phyloP scores from a whole-genome alignment of 2,113 vertebrate genomes.

The Dicentrarchus labrax region DNA sequence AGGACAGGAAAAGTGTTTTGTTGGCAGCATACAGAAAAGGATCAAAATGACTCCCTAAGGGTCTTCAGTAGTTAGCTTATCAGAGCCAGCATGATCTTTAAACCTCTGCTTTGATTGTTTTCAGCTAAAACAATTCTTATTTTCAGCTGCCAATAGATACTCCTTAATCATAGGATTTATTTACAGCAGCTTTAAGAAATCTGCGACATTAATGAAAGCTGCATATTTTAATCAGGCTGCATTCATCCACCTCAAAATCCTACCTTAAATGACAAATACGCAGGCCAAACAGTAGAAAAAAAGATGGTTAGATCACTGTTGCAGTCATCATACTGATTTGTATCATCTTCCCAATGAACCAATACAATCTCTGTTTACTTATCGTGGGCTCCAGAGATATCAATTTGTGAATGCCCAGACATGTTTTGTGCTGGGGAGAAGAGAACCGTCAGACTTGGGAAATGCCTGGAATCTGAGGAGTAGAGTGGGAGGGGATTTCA shows the following conservation, averaged over 20 bases:
- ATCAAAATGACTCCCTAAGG: constrained; percentile 21
- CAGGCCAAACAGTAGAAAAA: not conserved
- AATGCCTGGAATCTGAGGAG: constrained; percentile 78
- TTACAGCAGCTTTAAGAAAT: not conserved
- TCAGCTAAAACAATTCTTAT: not conserved
- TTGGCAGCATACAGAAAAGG: constrained; percentile 21
- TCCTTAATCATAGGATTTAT: no score
- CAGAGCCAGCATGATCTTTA: not conserved
- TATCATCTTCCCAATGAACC: constrained; percentile 26
- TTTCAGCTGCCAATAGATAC: not conserved
- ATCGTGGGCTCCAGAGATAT: constrained; percentile 20
- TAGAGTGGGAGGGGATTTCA: constrained; percentile 59
- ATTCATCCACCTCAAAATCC: not conserved
- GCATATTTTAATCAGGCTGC: not conserved
- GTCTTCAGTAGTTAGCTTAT: constrained; percentile 11
- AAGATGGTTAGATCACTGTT: constrained; percentile 12
- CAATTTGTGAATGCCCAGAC: constrained; percentile 60
- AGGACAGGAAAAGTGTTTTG: constrained; percentile 49
- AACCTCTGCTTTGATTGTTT: not conserved
- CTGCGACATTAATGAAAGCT: not conserved
- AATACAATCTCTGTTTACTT: constrained; percentile 41
- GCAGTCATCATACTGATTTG: constrained; percentile 20
- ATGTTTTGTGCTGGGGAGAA: constrained; percentile 44
- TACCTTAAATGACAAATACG: not conserved
- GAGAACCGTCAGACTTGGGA: constrained; percentile 62